These are phyloP conservation scores for Synodontis membranacea DNA, from an alignment of 2,113 vertebrate genomes.

Conservation along the genomic window DNA sequence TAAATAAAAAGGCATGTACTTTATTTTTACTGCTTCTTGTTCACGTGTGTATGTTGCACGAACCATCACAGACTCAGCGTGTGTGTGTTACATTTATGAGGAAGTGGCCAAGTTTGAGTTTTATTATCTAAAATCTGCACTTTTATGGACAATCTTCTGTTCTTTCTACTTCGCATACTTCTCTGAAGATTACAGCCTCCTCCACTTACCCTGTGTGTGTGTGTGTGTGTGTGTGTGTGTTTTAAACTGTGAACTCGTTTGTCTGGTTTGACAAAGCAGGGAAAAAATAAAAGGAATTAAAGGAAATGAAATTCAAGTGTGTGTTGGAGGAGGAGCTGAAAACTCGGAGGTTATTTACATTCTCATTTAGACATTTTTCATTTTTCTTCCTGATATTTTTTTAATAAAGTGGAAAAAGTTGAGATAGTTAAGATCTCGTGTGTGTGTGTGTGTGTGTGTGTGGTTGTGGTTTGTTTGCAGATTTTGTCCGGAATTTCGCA, in stretches of 20 bases:
- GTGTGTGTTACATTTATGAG: not conserved
- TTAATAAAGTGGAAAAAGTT: slow-evolving; percentile 13
- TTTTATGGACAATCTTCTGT: not conserved
- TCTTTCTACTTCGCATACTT: slow-evolving; percentile 3
- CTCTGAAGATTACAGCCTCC: slow-evolving; percentile 10
- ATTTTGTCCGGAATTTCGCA: not conserved
- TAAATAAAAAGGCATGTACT: slow-evolving; percentile 27
- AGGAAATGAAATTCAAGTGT: slow-evolving; percentile 71
- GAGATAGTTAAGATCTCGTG: not conserved
- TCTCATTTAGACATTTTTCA: not conserved
- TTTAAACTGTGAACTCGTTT: slow-evolving; percentile 70
- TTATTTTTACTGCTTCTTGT: slow-evolving; percentile 36
- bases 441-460: slow-evolving; percentile 8
- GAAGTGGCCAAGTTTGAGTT: not conserved
- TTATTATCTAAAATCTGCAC: slow-evolving; percentile 17
- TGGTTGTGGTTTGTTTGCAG: not conserved
- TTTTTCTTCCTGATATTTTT: not conserved
- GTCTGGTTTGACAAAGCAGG: slow-evolving; percentile 70
- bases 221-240: slow-evolving; percentile 38
- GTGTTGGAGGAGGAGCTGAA: slow-evolving; percentile 52
- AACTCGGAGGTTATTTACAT: not conserved
- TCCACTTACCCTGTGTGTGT: slow-evolving; percentile 51
- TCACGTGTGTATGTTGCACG: not conserved
- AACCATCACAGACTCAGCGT: not conserved
- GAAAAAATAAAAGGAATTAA: slow-evolving; percentile 44